Evolutionary conservation across 2,797 vertebrate species (phyloP), one percentile per base, ranked within the genome.

Genomic region (Kryptopterus vitreolus): DNA sequence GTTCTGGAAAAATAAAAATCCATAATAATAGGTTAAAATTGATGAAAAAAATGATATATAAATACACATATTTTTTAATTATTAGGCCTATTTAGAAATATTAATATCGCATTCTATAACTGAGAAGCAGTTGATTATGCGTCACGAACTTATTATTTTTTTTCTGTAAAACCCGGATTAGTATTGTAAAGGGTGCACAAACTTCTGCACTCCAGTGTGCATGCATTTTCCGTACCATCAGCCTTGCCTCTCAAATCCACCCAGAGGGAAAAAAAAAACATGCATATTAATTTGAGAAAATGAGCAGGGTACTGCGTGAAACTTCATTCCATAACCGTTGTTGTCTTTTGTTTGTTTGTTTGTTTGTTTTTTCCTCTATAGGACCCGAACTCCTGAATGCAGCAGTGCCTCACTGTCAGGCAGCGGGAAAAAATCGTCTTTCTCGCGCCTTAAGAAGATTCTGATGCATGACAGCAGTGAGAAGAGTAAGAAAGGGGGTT

Each of bases 371-470:
- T 59, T 62, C n/a, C 79, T 83, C 87, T 87, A 62, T 89, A 97
- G 95, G 91, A 89, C 87, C 46, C 24, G 1, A 31, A 71, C 71
- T 11, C 88, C 90, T 0, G 84, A 89, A 76, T 86, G 87, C n/a
- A 82, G 88, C 0, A 86, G 90, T 88, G 90, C 91, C 3, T 91
- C 93, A 80, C 96, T 93, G 87, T 85, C 89, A 48, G 69, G 85
- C 0, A 94, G 91, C 82, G 86, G 87, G 29, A 93, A 94, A 87
- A 96, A 93, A 78, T 95, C 94, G 85, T 90, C 95, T 18, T 95
- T 96, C 66, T 94, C 94, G 77, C 94, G 94, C 76, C 94, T 98
- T 83, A 97, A 95, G 92, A 93, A 92, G 88, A 90, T 99, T 24
- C 95, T 99, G 33, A 88, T 88, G 87, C 89, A 94, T 80, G 95